A percentile compares a stretch with the other conserved stretches of the same genome.
Conservation (phyloP, 2,888 invertebrate species). For the Encarsia formosa region DNA sequence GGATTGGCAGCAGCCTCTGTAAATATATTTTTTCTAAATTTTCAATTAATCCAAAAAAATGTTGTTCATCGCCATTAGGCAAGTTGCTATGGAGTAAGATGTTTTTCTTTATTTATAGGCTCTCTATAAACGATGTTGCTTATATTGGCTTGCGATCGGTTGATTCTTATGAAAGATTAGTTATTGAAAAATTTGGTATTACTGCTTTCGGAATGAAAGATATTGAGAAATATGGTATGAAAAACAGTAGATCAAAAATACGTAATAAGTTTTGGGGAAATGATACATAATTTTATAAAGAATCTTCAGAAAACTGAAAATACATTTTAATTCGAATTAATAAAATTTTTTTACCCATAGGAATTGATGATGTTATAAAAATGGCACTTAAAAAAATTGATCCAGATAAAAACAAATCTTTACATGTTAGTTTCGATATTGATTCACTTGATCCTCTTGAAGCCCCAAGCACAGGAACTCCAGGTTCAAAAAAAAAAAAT, state of each 20-base stretch:
- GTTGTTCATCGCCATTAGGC: too few species aligned
- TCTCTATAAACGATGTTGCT: conserved; percentile 64
- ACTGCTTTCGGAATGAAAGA: conserved; percentile 82
- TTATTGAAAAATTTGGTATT: conserved; percentile 78
- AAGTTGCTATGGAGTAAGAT: too few species aligned
- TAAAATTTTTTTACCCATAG: too few species aligned
- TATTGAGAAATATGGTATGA: conserved; percentile 63
- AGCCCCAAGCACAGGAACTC: conserved; percentile 86
- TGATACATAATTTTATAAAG: background rate
- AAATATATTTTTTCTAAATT: too few species aligned
- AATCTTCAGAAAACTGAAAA: too few species aligned
- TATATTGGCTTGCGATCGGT: conserved; percentile 82
- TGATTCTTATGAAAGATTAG: conserved; percentile 75
- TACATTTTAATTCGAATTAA: conserved; percentile 5
- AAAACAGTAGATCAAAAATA: background rate
- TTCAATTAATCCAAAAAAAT: too few species aligned
- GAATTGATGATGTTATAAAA: conserved; percentile 71
- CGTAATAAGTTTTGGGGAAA: background rate
- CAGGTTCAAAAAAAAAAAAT: conserved; percentile 56
- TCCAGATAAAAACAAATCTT: conserved; percentile 63
- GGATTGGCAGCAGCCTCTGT: conserved; percentile 78
- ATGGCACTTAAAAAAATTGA: conserved; percentile 70
- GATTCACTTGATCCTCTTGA: conserved; percentile 79
- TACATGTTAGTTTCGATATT: conserved; percentile 92
- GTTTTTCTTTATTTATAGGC: conserved; percentile 53